These are phyloP conservation scores for Drosophila asahinai DNA, from an alignment of 1,140 invertebrate genomes.

Conservation along the genomic window DNA sequence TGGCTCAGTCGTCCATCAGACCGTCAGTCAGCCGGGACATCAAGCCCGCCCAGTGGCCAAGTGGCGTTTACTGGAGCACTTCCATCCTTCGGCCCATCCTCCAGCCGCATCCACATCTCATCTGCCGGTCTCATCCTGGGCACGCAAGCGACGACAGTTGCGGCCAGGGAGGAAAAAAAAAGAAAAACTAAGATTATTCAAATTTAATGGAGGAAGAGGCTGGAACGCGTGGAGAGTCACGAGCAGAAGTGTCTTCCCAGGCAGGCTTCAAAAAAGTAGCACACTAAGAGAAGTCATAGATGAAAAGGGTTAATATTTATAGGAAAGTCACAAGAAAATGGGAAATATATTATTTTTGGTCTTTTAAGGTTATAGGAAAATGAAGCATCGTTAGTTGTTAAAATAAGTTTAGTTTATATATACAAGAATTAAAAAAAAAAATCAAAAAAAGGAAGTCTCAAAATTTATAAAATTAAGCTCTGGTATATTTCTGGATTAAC, in stretches of 20 bases:
- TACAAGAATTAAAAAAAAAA: not conserved
- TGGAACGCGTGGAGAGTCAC: conserved; percentile 61
- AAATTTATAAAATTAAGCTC: too few species aligned
- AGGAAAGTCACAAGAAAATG: not conserved
- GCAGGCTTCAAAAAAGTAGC: conserved; percentile 35
- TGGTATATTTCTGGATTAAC: too few species aligned
- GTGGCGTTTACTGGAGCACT: conserved; percentile 62
- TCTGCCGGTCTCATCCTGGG: conserved; percentile 38
- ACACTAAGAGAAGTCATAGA: conserved; percentile 34
- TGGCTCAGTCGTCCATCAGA: conserved; percentile 23
- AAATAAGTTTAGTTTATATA: not conserved
- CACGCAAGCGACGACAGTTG: conserved; percentile 64
- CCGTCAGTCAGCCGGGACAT: conserved; percentile 57
- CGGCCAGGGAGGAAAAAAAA: conserved; percentile 43
- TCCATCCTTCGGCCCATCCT: conserved; percentile 15
- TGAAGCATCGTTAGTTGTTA: too few species aligned
- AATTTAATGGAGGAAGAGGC: conserved; percentile 78
- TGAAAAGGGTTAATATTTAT: not conserved
- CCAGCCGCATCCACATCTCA: conserved; percentile 37
- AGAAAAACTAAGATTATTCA: conserved; percentile 76
- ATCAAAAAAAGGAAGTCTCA: not conserved
- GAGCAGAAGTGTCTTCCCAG: conserved; percentile 49
- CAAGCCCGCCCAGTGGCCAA: conserved; percentile 55
- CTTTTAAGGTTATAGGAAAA: too few species aligned
- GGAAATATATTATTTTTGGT: not conserved